Base-by-base conservation (phyloP, 2,797 vertebrate species). In the Falco novaeseelandiae region DNA sequence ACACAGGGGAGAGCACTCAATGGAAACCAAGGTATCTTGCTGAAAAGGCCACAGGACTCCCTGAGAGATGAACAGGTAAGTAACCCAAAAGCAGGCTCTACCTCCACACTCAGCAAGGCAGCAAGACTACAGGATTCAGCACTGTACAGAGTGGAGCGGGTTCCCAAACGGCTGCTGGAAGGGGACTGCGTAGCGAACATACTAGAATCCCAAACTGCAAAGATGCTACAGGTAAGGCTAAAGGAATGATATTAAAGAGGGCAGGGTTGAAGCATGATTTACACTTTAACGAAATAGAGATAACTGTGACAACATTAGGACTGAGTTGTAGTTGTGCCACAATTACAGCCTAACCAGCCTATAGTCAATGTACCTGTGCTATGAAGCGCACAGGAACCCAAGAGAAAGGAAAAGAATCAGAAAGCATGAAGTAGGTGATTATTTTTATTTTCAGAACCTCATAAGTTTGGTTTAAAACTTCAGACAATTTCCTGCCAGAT, bases 111-210 rank as follows among this genome's bases (percentile, higher is more conserved):
- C 48, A 25, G 58, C 52, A 74, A 59, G 19, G 62, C 55, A 67
- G 44, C 48, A 54, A 65, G 59, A n/a, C 49, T 25, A 40, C 12
- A 40, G 51, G 48, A 57, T 76, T 54, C 55, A 63, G 34, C 61
- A 74, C 30, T 21, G 54, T 10, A 51, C 20, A 58, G n/a, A 42
- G 17, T 32, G 20, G 15, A 61, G 58, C 3, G 16, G 16, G 42
- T 27, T 73, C 55, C 36, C 61, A 69, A 46, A 54, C 4, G 23
- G 36, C 36, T 69, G 26, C 69, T 49, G 22, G 38, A 72, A 44
- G 16, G n/a, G 3, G 10, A 59, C 8, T 3, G 0, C 1, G 0
- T 10, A 34, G 42, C 25, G 49, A 9, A 62, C 1, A 1, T 16
- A 67, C 42, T 25, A 72, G 40, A 77, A 85, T 46, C 17, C 42